phyloP scores from a whole-genome alignment of 2,797 vertebrate genomes.

The Okamejei kenojei region DNA sequence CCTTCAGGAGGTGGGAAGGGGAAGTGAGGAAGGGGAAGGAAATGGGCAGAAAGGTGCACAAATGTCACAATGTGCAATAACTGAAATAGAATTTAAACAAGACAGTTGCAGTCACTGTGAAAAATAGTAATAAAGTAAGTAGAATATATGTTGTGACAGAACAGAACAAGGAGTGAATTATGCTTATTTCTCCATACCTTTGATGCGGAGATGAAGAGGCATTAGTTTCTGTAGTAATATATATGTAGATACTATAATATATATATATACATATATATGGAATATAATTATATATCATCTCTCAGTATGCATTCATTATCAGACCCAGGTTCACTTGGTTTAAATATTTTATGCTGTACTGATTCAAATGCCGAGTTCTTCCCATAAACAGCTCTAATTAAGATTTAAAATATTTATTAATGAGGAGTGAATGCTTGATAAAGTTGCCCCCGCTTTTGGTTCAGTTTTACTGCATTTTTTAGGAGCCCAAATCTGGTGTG shows the following conservation, averaged over 20 bases:
- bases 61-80: not conserved
- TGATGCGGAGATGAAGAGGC: not conserved
- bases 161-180: not conserved
- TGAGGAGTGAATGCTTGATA: not conserved
- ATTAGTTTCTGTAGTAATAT: not conserved
- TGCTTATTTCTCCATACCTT: too few species aligned
- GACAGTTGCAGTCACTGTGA: not conserved
- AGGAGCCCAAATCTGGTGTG: not conserved
- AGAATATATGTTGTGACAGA: not conserved
- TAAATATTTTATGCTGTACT: constrained; percentile 26
- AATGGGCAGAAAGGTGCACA: not conserved
- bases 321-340: not conserved
- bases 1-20: not conserved
- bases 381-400: constrained; percentile 36
- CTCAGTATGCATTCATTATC: too few species aligned
- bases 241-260: not conserved
- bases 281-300: not conserved
- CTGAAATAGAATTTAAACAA: not conserved
- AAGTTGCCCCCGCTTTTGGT: constrained; percentile 9
- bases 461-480: not conserved
- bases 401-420: constrained; percentile 37
- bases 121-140: not conserved
- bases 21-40: not conserved
- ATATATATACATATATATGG: not conserved
- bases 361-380: not conserved